Evolutionary conservation across 2,113 vertebrate genomes (phyloP).

Genomic region (Eubucco bourcierii): DNA sequence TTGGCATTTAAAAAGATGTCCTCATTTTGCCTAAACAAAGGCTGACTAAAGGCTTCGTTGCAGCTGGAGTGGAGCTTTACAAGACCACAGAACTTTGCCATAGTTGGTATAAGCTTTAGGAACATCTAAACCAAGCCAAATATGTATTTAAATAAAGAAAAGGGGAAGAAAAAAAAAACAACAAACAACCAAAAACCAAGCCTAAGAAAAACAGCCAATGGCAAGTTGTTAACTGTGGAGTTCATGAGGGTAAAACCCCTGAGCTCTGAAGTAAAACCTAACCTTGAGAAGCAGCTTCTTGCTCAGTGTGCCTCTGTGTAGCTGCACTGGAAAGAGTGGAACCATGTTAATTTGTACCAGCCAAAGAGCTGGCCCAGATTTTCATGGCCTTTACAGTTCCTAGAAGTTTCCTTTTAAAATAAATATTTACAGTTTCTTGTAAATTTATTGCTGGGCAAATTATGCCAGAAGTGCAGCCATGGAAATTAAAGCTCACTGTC

Average conservation of each 20-base stretch:
- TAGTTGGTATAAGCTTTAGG: slow-evolving; percentile 5
- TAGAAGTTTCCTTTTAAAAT: slow-evolving; percentile 24
- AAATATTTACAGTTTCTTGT: slow-evolving; percentile 24
- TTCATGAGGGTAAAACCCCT: background rate
- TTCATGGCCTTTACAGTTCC: background rate
- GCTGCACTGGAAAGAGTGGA: background rate
- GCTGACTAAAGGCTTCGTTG: background rate
- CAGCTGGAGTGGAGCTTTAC: background rate
- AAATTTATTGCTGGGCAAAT: slow-evolving; percentile 12
- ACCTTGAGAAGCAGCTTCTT: background rate
- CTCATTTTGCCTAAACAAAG: slow-evolving; percentile 9
- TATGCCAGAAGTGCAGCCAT: background rate
- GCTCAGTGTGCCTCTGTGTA: background rate
- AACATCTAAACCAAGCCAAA: background rate
- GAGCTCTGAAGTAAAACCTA: background rate
- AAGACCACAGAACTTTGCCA: background rate
- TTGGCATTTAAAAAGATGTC: background rate
- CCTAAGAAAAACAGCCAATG: background rate
- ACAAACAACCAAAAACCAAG: background rate
- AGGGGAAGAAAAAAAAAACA: background rate
- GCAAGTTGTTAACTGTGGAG: background rate
- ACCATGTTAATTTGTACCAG: background rate
- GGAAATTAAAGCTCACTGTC: background rate
- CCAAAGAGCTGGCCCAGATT: background rate
- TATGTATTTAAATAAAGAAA: background rate